Conservation (phyloP, 1,140 invertebrate genomes). For the Lethrus apterus region DNA sequence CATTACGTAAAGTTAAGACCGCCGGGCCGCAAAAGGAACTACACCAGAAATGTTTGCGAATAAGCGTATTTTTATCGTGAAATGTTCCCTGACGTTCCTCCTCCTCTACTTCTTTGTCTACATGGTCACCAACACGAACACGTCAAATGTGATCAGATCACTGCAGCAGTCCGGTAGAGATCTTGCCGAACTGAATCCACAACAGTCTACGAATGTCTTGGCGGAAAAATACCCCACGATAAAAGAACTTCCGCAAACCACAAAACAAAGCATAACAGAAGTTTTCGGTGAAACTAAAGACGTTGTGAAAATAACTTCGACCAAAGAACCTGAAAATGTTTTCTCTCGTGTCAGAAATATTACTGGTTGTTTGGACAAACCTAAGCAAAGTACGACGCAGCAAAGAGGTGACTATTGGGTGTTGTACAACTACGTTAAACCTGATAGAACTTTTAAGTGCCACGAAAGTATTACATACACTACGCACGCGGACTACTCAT, state of each 20-base stretch:
- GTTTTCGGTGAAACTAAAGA: too few species aligned
- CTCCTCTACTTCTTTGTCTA: conserved; percentile 32
- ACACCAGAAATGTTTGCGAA: conserved; percentile 30
- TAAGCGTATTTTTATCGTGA: conserved; percentile 34
- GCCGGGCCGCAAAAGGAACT: conserved; percentile 33
- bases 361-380: conserved; percentile 58
- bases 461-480: conserved; percentile 86
- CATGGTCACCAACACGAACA: conserved; percentile 27
- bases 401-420: conserved; percentile 87
- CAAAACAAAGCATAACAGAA: neutral
- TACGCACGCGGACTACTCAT: conserved; percentile 85
- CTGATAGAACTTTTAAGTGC: conserved; percentile 70
- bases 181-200: conserved; percentile 32
- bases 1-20: conserved; percentile 31
- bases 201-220: conserved; percentile 16
- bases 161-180: conserved; percentile 37
- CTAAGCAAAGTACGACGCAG: conserved; percentile 52
- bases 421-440: conserved; percentile 75
- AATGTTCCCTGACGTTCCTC: conserved; percentile 27
- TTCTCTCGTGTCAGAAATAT: conserved; percentile 42
- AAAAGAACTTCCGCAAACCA: neutral
- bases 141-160: conserved; percentile 32
- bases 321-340: conserved; percentile 10
- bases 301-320: too few species aligned
- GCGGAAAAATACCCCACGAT: neutral